A percentile compares a stretch with the other conserved stretches of the same genome.
These are phyloP conservation scores for Brachyalestes nurse DNA, from an alignment of 2,797 vertebrate species.

Conservation along the genomic window DNA sequence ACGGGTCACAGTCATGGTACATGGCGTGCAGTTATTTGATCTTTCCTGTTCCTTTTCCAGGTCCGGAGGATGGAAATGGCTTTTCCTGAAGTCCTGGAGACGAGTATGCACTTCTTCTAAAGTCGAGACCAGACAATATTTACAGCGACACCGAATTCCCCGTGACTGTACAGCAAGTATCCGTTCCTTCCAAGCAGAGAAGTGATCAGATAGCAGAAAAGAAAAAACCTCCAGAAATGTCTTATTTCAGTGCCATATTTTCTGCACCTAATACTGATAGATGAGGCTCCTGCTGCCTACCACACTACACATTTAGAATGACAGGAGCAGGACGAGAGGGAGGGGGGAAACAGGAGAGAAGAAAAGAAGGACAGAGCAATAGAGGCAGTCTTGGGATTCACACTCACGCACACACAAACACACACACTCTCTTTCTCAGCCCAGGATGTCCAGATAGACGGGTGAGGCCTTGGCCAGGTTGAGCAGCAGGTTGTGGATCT, in stretches of 20 bases:
- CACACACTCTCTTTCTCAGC: constrained; percentile 77
- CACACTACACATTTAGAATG: constrained; percentile 1
- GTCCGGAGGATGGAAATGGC: background rate
- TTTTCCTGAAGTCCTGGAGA: constrained; percentile 30
- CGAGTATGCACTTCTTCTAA: constrained; percentile 12
- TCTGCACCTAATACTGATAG: constrained; percentile 26
- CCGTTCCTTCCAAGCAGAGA: background rate
- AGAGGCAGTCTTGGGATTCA: constrained; percentile 32
- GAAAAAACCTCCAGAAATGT: background rate
- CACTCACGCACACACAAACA: constrained; percentile 26
- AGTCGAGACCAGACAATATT: constrained; percentile 26
- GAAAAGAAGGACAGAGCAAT: background rate
- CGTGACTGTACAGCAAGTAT: constrained; percentile 21
- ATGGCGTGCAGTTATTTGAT: background rate
- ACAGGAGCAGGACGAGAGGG: constrained; percentile 75
- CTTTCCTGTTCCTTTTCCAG: background rate
- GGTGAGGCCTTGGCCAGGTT: constrained; percentile 98
- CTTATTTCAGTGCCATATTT: constrained; percentile 9
- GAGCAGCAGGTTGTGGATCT: constrained; percentile 94
- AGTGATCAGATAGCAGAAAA: background rate
- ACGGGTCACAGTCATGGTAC: background rate
- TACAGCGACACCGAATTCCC: constrained; percentile 30
- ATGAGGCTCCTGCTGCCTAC: constrained; percentile 12
- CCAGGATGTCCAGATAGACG: constrained; percentile 98
- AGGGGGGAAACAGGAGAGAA: constrained; percentile 74